Percentiles rank a stretch among this genome's conserved stretches.
phyloP scores from a whole-genome alignment of 2,797 vertebrate genomes.

The Malacoraja senta region DNA sequence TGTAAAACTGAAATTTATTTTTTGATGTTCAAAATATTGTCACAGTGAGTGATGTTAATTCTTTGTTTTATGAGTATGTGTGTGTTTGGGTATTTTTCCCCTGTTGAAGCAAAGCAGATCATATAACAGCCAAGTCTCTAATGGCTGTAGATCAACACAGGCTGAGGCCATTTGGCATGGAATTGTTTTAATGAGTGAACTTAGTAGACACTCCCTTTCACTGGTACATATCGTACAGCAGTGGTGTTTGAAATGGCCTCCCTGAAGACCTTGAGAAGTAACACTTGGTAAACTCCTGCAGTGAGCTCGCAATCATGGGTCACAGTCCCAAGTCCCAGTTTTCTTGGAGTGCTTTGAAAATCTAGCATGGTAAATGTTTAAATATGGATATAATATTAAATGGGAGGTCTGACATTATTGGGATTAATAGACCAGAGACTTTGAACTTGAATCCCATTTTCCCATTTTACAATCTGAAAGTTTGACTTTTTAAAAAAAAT shows the following conservation, averaged over 20 bases:
- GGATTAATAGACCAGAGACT: too few species aligned
- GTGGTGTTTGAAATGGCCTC: too few species aligned
- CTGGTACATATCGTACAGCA: too few species aligned
- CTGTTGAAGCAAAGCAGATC: background rate
- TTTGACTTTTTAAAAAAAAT: too few species aligned
- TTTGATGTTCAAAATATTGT: background rate
- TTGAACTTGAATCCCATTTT: too few species aligned
- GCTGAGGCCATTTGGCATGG: background rate
- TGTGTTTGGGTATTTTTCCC: background rate
- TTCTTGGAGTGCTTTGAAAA: background rate
- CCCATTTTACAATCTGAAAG: too few species aligned
- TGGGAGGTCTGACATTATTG: too few species aligned
- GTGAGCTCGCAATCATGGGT: background rate
- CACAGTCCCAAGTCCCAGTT: background rate
- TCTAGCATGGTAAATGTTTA: too few species aligned
- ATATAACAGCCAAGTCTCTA: background rate
- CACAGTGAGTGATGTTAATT: background rate
- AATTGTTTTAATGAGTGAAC: background rate
- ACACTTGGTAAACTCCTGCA: background rate
- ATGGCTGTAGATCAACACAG: background rate
- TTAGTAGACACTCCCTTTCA: background rate
- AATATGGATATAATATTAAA: too few species aligned
- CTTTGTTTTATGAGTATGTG: background rate
- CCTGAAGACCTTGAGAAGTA: background rate
- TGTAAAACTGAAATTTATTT: background rate